These are phyloP conservation scores for Macrotus californicus DNA, from an alignment of 2,113 vertebrate species.

Conservation along the genomic window DNA sequence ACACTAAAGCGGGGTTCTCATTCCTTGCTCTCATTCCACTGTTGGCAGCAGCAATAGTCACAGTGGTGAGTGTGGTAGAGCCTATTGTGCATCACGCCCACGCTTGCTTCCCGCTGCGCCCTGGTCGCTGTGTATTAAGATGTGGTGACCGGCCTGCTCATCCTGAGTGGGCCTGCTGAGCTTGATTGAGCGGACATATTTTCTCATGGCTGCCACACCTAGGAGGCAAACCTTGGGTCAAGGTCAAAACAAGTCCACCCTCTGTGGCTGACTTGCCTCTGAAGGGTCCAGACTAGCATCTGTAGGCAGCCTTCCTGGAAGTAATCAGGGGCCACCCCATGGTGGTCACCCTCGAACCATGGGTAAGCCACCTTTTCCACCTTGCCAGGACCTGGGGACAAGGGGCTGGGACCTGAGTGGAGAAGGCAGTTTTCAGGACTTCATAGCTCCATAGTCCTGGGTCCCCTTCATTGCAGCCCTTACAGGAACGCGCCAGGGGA, in stretches of 20 bases:
- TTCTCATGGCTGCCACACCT: background rate
- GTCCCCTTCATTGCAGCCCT: background rate
- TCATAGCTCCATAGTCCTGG: background rate
- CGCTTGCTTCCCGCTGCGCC: background rate
- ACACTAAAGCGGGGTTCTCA: background rate
- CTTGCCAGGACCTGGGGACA: background rate
- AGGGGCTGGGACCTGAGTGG: background rate
- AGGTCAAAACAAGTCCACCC: background rate
- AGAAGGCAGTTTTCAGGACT: background rate
- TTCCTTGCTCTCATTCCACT: background rate
- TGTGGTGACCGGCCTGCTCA: background rate
- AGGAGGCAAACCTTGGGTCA: background rate
- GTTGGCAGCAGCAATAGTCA: background rate
- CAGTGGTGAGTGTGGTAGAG: background rate
- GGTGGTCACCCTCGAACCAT: background rate
- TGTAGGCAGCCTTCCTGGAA: background rate
- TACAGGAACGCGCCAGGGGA: background rate
- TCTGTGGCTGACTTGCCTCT: background rate
- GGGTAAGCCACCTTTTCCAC: background rate
- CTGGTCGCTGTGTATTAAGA: background rate
- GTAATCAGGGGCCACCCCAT: background rate
- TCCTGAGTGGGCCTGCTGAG: background rate
- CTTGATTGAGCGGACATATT: background rate
- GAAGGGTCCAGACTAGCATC: background rate
- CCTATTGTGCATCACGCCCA: accelerated